Evolutionary conservation across 2,113 vertebrate species (phyloP), one percentile per base, ranked within the genome.

Genomic region (Hypomesus transpacificus): DNA sequence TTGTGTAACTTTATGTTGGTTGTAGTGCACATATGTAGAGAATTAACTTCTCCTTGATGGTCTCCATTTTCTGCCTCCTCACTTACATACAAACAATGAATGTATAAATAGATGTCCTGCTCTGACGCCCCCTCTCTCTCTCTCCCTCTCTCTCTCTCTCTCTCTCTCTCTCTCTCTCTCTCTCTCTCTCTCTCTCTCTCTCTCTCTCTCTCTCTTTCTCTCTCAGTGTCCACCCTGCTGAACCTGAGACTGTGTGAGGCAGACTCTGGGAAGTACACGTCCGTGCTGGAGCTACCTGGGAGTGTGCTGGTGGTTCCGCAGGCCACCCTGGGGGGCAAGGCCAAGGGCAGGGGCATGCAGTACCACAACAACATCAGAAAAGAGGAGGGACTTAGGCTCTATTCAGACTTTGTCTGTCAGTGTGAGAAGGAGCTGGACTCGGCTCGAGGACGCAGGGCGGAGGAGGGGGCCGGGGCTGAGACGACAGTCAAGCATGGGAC

Each of bases 291-390:
- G 62, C 92, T 98, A 11, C 96, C 96, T 5, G 96, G 95, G 0
- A 86, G 88, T 18, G 16, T 98, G 59, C 91, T 99, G 39, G 92
- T 99, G 70, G 92, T 99, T 74, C 96, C 96, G 39, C 96, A 63
- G 61, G 61, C 61, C 7, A 63, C 61, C 17, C 28, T 63, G 17
- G 60, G 60, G 31, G 60, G 60, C 22, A 96, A 88, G 82, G 75
- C 77, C 6, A 99, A 95, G 83, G 95, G 96, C 51, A 87, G 80
- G 71, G 88, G 60, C 77, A 95, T 99, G 96, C 96, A 99, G 85
- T 99, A 98, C 85, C 96, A 98, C 86, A 81, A 84, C 82, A 99
- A 98, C 85, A 91, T 93, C 75, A 80, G 89, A 73, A 99, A 98
- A 84, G 95, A 96, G 84, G 93, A 93, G 31, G 97, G 95, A 0